A percentile compares a stretch with the other conserved stretches of the same genome.
phyloP scores from a whole-genome alignment of 2,113 vertebrate genomes.

The Cathartes aura region DNA sequence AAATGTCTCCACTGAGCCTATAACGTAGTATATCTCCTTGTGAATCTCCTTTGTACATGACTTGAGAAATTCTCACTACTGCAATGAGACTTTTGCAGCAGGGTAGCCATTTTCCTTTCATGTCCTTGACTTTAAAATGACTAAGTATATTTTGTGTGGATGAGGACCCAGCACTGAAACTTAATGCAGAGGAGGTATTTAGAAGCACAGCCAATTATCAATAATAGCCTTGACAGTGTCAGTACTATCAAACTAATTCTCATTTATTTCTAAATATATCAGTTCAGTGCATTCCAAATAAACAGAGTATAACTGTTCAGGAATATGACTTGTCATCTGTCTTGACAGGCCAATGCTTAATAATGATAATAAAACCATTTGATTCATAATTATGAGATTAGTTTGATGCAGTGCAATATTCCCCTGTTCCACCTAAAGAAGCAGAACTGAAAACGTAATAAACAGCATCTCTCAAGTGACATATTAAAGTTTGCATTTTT shows the following conservation, averaged over 20 bases:
- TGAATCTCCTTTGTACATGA: constrained; percentile 40
- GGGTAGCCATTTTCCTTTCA: constrained; percentile 82
- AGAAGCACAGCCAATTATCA: constrained; percentile 54
- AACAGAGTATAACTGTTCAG: constrained; percentile 39
- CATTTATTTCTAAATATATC: constrained; percentile 56
- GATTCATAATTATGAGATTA: constrained; percentile 61
- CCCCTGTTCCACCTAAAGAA: constrained; percentile 21
- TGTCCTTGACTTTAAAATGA: constrained; percentile 71
- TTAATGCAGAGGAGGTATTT: constrained; percentile 38
- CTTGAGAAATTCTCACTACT: constrained; percentile 56
- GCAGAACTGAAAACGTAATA: constrained; percentile 16
- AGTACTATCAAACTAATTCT: constrained; percentile 45
- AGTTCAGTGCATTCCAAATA: constrained; percentile 52
- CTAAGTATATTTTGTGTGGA: constrained; percentile 53
- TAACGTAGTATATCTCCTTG: background rate
- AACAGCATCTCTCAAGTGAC: constrained; percentile 15
- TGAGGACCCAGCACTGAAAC: background rate
- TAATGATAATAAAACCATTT: constrained; percentile 51
- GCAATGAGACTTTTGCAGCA: constrained; percentile 67
- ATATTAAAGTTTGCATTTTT: constrained; percentile 32
- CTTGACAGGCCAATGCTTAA: constrained; percentile 37
- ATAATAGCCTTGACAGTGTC: constrained; percentile 16
- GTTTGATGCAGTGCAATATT: constrained; percentile 34
- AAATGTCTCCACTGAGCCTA: constrained; percentile 32
- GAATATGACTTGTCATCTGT: constrained; percentile 42